phyloP scores from a whole-genome alignment of 2,113 vertebrate genomes.

The Odontophorus gujanensis region DNA sequence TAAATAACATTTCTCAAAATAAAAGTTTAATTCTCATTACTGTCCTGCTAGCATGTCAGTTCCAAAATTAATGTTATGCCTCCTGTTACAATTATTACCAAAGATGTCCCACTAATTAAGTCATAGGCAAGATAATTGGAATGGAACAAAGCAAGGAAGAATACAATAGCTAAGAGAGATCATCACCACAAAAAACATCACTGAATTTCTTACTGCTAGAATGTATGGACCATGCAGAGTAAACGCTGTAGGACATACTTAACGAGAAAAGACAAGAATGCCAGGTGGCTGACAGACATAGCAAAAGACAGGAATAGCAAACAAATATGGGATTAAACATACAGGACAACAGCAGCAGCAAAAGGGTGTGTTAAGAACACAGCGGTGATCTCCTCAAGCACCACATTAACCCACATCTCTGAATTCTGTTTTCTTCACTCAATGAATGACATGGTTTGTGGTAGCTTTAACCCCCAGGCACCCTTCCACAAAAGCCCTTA shows the following conservation, averaged over 20 bases:
- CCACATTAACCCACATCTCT: fast-evolving
- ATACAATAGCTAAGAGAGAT: neutral
- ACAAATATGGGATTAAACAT: neutral
- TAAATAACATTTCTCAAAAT: neutral
- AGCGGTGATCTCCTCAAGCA: fast-evolving
- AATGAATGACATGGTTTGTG: neutral
- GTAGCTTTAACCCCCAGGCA: neutral
- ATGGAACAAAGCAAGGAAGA: neutral
- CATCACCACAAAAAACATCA: neutral
- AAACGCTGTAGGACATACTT: neutral
- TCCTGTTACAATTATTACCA: neutral
- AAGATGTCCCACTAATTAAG: neutral
- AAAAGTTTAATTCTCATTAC: neutral
- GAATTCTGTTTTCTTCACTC: fast-evolving
- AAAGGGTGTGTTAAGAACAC: neutral
- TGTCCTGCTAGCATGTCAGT: neutral
- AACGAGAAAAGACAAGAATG: neutral
- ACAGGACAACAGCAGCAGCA: neutral
- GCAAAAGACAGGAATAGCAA: neutral
- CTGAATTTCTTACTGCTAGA: neutral
- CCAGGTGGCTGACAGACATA: neutral
- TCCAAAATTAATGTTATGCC: neutral
- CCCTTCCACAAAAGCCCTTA: neutral
- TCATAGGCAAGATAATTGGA: neutral
- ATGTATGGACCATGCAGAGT: neutral